A percentile compares a stretch with the other conserved stretches of the same genome.
Conservation (phyloP, 2,113 vertebrate genomes). For the Eidolon helvum region DNA sequence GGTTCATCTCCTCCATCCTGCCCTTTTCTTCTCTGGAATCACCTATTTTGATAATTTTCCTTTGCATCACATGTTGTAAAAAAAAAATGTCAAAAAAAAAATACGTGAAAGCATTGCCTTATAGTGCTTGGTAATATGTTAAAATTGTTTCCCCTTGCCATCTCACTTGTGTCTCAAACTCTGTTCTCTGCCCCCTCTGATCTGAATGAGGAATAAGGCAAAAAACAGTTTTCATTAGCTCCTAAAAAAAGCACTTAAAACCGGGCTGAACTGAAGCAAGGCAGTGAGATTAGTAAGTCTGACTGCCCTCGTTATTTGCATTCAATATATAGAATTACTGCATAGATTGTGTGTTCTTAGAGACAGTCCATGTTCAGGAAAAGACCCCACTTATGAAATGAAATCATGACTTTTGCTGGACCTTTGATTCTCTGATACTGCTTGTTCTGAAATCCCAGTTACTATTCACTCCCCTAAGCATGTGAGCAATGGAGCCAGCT, state of each 20-base stretch:
- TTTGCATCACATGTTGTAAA: not conserved
- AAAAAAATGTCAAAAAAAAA: not conserved
- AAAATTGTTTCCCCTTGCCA: constrained; percentile 5
- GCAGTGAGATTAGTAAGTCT: not conserved
- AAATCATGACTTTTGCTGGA: not conserved
- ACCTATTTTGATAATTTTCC: constrained; percentile 59
- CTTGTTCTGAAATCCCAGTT: not conserved
- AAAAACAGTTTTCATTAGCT: constrained; percentile 28
- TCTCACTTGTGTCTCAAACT: not conserved
- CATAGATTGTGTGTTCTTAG: not conserved
- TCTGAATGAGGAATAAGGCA: not conserved
- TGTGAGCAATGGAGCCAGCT: not conserved
- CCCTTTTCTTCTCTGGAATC: constrained; percentile 19
- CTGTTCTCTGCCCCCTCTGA: constrained; percentile 23
- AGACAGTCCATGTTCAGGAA: not conserved
- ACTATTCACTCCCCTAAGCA: not conserved
- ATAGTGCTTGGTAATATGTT: not conserved
- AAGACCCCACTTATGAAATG: not conserved
- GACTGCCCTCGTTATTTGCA: not conserved
- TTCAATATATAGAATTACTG: not conserved
- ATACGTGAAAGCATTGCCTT: not conserved
- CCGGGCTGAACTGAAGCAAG: not conserved
- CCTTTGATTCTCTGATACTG: not conserved
- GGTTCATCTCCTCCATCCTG: not conserved
- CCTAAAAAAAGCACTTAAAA: constrained; percentile 1